Conservation (phyloP, 2,113 vertebrate species). For the Piliocolobus tephrosceles region DNA sequence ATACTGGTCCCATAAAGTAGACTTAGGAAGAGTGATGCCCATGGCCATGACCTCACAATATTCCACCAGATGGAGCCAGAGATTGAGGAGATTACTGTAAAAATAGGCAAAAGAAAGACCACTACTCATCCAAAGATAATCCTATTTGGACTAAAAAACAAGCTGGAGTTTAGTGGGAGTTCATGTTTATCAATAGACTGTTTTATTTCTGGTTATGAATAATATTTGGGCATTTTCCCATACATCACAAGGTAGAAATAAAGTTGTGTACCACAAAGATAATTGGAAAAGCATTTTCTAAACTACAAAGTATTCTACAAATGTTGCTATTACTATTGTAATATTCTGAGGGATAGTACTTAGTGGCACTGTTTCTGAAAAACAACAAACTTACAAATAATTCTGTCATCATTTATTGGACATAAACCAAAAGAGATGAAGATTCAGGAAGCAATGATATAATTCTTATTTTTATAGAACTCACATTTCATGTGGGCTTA, state of each 20-base stretch:
- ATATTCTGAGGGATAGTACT: not conserved
- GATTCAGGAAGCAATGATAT: not conserved
- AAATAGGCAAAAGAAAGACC: not conserved
- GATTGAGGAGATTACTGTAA: constrained; percentile 54
- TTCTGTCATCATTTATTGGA: not conserved
- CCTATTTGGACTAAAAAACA: not conserved
- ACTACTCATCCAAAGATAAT: not conserved
- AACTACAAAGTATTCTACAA: not conserved
- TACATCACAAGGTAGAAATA: not conserved
- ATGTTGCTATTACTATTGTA: not conserved
- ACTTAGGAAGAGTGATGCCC: not conserved
- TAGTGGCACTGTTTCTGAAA: not conserved
- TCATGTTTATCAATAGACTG: not conserved
- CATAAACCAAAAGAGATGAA: not conserved
- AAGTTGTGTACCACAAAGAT: not conserved
- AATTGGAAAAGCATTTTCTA: not conserved
- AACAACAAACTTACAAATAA: not conserved
- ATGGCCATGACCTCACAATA: constrained; percentile 22
- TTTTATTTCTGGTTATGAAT: not conserved
- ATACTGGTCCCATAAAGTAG: not conserved
- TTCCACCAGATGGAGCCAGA: constrained; percentile 79
- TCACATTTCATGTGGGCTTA: not conserved
- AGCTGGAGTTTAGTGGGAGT: not conserved
- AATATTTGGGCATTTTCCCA: not conserved
- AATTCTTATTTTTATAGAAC: not conserved